Evolutionary conservation across 2,113 vertebrate genomes (phyloP), one percentile per base, ranked within the genome.

Genomic region (Vimba vimba): DNA sequence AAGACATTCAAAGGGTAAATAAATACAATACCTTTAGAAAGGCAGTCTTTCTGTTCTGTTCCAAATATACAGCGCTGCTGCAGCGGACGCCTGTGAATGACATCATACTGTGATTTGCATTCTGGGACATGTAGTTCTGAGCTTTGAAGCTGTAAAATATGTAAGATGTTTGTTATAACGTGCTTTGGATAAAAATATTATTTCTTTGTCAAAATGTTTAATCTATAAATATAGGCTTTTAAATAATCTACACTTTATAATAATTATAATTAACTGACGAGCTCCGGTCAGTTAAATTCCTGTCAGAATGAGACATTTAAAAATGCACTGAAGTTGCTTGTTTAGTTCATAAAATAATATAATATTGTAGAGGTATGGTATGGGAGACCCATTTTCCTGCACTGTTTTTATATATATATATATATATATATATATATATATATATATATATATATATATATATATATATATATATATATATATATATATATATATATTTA

Each of bases 101-200:
- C 90, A 89, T 93, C 92, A 92, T 11, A 15, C 1, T 5, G 0
- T 17, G 23, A 7, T 1, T n/a, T 81, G 89, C 75, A 73, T 21
- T 17, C 2, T 89, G 91, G 93, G 92, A 92, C 23, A 84, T 91
- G 91, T 90, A 93, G 93, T 93, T 64, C 11, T 33, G 17, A 55
- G 4, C 13, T 1, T 23, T 36, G 1, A 21, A 9, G 60, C 30
- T 47, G 52, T 50, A 33, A 78, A 55, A 23, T 3, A 21, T 6
- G 11, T 36, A n/a, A 33, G 1, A 33, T 33, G 27, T 68, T 68
- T 66, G 64, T 19, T 33, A 66, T 8, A 33, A 33, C 27, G 6
- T 66, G 7, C 25, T 62, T n/a, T 74, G 4, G 43, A 23, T 74
- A 27, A 15, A 47, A n/a, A 47, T 12, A 74, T 73, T 45, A 73